Base-by-base conservation (phyloP, 2,113 vertebrate species). In the Merops nubicus region DNA sequence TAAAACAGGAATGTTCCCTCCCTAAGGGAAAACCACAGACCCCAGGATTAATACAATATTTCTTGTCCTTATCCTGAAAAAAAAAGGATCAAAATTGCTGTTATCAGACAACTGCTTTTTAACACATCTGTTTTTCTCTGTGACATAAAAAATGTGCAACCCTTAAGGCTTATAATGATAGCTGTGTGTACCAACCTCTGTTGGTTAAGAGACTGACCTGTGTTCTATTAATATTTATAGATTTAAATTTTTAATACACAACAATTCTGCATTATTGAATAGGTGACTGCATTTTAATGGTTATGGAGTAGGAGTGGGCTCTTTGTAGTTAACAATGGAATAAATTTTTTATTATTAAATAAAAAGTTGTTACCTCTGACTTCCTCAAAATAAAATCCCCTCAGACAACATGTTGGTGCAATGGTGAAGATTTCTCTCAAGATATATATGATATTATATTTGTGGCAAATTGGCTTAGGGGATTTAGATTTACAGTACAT, bases 221-320 rank as follows among this genome's bases (percentile, higher is more conserved):
- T 91, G 88, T 72, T 91, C 62, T 88, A 95, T 97, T 95, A 96
- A 96, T 96, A 96, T 95, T 96, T 96, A 94, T 92, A 95, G 93
- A 96, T 92, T 77, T 95, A 93, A 96, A 97, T 92, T 91, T 97
- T 97, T 96, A 96, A 97, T 92, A 92, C 47, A 65, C 36, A 95
- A 94, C 74, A 78, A 82, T 96, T 96, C 85, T 97, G 91, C 95
- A 97, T 96, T 96, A 96, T 95, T 97, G 93, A 97, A 85, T 34
- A 96, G 89, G 73, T 89, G 82, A 91, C 89, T 96, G 95, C 91
- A 91, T 96, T 91, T 88, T 94, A 94, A 95, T 81, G 62, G 87
- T 84, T 96, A 91, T 78, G 85, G 78, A 93, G 56, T 42, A 89
- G 72, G 68, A 91, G 38, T n/a, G 74, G 85, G 75, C 67, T 93